phyloP scores from a whole-genome alignment of 2,113 vertebrate species.

The Clarias magur region DNA sequence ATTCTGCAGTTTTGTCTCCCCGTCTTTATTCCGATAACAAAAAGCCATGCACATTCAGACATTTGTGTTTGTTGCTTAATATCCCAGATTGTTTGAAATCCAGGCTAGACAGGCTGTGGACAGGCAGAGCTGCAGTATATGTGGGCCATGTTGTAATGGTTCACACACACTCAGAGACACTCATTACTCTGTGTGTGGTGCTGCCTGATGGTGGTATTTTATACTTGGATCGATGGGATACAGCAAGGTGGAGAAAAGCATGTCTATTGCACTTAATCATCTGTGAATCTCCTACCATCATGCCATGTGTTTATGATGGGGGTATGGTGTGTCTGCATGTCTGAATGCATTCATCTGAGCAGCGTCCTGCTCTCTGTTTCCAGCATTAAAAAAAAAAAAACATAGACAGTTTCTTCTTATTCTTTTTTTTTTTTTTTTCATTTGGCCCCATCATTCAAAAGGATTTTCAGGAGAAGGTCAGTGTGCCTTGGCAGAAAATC shows the following conservation, averaged over 20 bases:
- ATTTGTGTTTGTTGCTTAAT: slow-evolving; percentile 3
- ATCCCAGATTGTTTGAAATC: slow-evolving; percentile 12
- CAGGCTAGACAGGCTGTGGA: slow-evolving; percentile 11
- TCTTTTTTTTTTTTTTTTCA: slow-evolving; percentile 15
- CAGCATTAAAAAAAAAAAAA: slow-evolving; percentile 53
- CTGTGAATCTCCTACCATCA: slow-evolving; percentile 61
- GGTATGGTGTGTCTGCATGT: slow-evolving; percentile 33
- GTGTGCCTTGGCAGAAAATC: slow-evolving; percentile 58
- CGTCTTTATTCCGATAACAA: not conserved
- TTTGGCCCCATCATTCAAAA: slow-evolving; percentile 46
- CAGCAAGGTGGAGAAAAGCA: slow-evolving; percentile 55
- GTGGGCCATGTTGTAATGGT: slow-evolving; percentile 14
- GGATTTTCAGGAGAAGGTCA: slow-evolving; percentile 65
- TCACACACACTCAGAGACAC: slow-evolving; percentile 35
- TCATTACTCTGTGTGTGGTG: slow-evolving; percentile 50
- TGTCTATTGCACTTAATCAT: slow-evolving; percentile 65
- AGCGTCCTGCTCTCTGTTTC: slow-evolving; percentile 53
- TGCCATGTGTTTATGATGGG: slow-evolving; percentile 51
- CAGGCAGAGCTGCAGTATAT: slow-evolving; percentile 23
- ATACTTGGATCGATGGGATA: slow-evolving; percentile 55
- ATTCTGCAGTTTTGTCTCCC: not conserved
- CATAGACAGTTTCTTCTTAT: slow-evolving; percentile 48
- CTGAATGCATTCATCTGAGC: slow-evolving; percentile 22
- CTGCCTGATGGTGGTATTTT: slow-evolving; percentile 53
- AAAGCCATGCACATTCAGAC: not conserved